Conservation (phyloP, 1,140 invertebrate genomes). For the Popillia japonica region DNA sequence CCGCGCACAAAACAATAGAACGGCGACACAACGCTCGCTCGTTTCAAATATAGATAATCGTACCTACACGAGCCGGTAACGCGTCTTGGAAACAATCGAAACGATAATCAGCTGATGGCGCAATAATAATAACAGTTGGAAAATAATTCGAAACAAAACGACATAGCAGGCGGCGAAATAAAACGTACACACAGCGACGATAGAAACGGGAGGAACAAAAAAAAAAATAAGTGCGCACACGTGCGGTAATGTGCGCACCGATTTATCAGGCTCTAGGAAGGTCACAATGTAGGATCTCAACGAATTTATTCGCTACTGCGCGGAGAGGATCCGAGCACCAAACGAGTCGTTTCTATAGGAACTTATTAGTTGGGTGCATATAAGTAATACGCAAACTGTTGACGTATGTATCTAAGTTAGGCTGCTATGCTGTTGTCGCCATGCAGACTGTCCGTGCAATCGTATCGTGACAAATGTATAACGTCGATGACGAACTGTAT, state of each 20-base stretch:
- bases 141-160: neutral
- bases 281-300: neutral
- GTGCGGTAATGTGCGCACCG: neutral
- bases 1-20: too few species aligned
- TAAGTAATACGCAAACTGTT: too few species aligned
- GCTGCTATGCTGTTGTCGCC: neutral
- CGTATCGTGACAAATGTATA: neutral
- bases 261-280: neutral
- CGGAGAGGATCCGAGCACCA: neutral
- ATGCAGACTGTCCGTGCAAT: slow-evolving; percentile 1
- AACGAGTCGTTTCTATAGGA: too few species aligned
- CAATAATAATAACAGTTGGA: neutral
- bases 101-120: slow-evolving; percentile 5
- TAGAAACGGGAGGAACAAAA: neutral
- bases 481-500: neutral
- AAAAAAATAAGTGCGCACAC: neutral
- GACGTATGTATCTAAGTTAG: neutral
- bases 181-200: neutral
- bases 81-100: neutral
- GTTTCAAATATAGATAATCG: neutral
- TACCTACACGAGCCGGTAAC: neutral
- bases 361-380: neutral
- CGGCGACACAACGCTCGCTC: too few species aligned
- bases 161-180: neutral
- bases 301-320: neutral